Evolutionary conservation across 2,113 vertebrate species (phyloP).

Genomic region (Ia io): DNA sequence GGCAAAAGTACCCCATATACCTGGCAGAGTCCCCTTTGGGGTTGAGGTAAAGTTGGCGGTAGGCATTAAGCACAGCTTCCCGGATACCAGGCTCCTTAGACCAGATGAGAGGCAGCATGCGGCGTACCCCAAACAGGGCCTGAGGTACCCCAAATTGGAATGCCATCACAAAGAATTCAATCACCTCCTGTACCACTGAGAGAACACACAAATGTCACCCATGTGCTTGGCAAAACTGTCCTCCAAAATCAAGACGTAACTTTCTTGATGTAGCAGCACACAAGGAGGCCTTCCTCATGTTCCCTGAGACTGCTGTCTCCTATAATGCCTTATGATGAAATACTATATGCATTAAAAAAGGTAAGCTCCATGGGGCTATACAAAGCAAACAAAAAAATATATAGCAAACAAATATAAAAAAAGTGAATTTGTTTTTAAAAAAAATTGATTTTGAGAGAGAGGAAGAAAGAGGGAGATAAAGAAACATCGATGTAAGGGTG

Average conservation of each 20-base stretch:
- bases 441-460: not conserved
- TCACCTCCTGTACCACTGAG: constrained; percentile 95
- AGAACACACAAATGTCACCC: constrained; percentile 21
- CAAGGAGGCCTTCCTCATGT: not conserved
- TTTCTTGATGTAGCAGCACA: not conserved
- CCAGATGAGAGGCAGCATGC: constrained; percentile 96
- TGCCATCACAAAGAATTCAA: constrained; percentile 95
- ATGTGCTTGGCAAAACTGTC: not conserved
- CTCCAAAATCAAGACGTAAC: not conserved
- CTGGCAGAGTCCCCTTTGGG: constrained; percentile 87
- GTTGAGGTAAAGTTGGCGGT: constrained; percentile 90
- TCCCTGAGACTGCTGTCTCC: not conserved
- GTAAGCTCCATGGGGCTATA: not conserved
- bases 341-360: not conserved
- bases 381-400: not conserved
- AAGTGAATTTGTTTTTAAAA: not conserved
- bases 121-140: constrained; percentile 90
- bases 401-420: not conserved
- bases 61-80: constrained; percentile 94
- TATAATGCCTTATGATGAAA: not conserved
- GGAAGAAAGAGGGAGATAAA: not conserved
- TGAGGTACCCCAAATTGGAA: constrained; percentile 93
- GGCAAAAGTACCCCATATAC: constrained; percentile 69
- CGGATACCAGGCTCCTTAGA: constrained; percentile 92
- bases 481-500: too few species aligned